Evolutionary conservation across 2,113 vertebrate species (phyloP).

Genomic region (Elaphurus davidianus): DNA sequence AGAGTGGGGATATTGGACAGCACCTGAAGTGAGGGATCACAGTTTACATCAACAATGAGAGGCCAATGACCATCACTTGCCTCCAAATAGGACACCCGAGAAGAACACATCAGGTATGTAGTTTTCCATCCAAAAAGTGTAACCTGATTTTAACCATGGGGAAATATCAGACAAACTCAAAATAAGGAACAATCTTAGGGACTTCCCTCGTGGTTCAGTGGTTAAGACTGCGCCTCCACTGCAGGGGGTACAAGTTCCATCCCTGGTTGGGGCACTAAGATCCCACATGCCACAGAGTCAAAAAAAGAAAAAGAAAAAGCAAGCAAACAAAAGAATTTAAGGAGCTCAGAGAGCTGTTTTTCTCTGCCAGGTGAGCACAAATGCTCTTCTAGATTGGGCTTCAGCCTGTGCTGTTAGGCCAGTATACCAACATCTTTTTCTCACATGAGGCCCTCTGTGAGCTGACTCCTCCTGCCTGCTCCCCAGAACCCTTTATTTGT

Average conservation of each 20-base stretch:
- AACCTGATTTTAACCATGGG: neutral
- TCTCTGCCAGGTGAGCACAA: neutral
- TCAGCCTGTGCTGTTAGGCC: neutral
- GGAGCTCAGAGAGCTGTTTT: neutral
- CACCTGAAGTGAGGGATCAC: neutral
- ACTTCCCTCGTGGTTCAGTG: neutral
- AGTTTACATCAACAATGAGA: neutral
- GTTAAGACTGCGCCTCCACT: neutral
- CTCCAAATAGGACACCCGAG: neutral
- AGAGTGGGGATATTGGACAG: neutral
- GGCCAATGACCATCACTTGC: neutral
- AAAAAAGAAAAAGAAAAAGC: neutral
- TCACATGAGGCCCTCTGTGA: neutral
- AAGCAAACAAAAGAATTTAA: neutral
- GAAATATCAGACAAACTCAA: neutral
- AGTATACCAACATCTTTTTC: neutral
- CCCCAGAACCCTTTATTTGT: neutral
- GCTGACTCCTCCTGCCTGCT: neutral
- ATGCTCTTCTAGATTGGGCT: neutral
- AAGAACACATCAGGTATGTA: neutral
- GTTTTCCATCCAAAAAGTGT: neutral
- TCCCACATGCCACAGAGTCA: neutral
- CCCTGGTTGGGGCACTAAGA: neutral
- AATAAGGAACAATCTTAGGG: neutral
- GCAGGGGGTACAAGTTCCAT: neutral